Percentiles rank a stretch among this genome's conserved stretches.
These are phyloP conservation scores for Rhodeus uyekii DNA, from an alignment of 2,797 vertebrate species.

Conservation along the genomic window DNA sequence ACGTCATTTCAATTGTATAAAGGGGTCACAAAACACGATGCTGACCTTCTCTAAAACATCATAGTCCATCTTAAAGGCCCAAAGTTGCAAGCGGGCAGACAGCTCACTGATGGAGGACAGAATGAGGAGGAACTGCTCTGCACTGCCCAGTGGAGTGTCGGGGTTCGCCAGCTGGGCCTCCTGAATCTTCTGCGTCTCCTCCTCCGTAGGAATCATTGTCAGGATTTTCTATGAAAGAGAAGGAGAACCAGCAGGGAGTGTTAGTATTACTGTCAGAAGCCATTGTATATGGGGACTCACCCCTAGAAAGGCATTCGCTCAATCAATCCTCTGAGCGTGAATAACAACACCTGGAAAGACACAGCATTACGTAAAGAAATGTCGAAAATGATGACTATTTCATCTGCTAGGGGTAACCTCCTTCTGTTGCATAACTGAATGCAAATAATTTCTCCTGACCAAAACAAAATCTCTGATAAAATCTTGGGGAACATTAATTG, in stretches of 20 bases:
- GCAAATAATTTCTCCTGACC: slow-evolving; percentile 30
- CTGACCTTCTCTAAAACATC: slow-evolving; percentile 94
- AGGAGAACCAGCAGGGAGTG: background rate
- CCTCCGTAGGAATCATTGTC: slow-evolving; percentile 96
- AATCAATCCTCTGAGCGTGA: slow-evolving; percentile 28
- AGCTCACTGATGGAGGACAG: slow-evolving; percentile 96
- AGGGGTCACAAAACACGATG: background rate
- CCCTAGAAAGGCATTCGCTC: slow-evolving; percentile 43
- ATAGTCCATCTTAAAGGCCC: slow-evolving; percentile 99
- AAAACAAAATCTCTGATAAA: slow-evolving; percentile 22
- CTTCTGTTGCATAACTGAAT: slow-evolving; percentile 43
- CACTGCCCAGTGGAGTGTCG: slow-evolving; percentile 89
- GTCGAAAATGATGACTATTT: background rate
- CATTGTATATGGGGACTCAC: background rate
- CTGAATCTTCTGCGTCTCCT: slow-evolving; percentile 97
- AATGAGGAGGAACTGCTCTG: slow-evolving; percentile 95
- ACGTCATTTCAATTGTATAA: background rate
- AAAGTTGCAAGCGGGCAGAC: slow-evolving; percentile 93
- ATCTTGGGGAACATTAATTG: slow-evolving; percentile 4
- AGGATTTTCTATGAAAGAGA: slow-evolving; percentile 88
- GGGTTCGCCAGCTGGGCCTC: slow-evolving; percentile 94
- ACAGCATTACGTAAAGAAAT: background rate
- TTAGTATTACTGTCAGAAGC: slow-evolving; percentile 3
- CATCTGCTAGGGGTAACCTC: background rate
- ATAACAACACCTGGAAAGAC: slow-evolving; percentile 36